Base-by-base conservation (phyloP, 2,888 invertebrate species). In the Noctua janthe region DNA sequence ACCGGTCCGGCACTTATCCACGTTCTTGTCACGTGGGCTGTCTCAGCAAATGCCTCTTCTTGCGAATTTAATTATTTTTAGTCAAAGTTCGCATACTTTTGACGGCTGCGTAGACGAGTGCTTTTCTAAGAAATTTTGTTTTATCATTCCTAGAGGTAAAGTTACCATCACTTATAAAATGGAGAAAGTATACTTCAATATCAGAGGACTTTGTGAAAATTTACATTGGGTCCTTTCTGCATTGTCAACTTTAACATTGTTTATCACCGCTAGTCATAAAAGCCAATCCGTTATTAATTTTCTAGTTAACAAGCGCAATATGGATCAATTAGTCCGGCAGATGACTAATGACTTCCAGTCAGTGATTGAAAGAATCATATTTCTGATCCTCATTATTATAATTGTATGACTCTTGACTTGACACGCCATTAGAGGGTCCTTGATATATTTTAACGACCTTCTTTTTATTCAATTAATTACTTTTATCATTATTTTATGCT, bases 11-110 rank as follows among this genome's bases (percentile, higher is more conserved):
- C 54, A 71, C 62, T 71, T 72, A 80, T 73, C 39, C 69, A 59
- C 71, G 84, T 73, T 89, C 81, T 83, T 85, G 87, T 85, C 83
- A 82, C 71, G 35, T 82, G 67, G 66, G 77, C 73, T 74, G 79
- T 77, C 56, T 67, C 64, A 74, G 74, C 43, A 71, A 79, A 70
- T 74, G 54, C 71, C 6, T 69, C 5, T 49, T 29, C 62, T 72
- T 66, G 62, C 23, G 39, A 43, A 59, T 71, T 29, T 3, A 59
- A 64, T 70, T 49, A 59, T 35, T 59, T 66, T 81, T 62, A 43
- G 2, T 2, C 3, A 0, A 1, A 20, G 29, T n/a, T 51, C 49
- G 54, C 15, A n/a, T n/a, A n/a, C n/a, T 84, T 84, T 49, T 23
- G 43, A 47, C 5, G 10, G 10, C 11, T 29, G 20, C 3, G 1